A percentile compares a stretch with the other conserved stretches of the same genome.
These are phyloP conservation scores for Paramormyrops hopkinsi DNA, from an alignment of 2,797 vertebrate species.

Conservation along the genomic window DNA sequence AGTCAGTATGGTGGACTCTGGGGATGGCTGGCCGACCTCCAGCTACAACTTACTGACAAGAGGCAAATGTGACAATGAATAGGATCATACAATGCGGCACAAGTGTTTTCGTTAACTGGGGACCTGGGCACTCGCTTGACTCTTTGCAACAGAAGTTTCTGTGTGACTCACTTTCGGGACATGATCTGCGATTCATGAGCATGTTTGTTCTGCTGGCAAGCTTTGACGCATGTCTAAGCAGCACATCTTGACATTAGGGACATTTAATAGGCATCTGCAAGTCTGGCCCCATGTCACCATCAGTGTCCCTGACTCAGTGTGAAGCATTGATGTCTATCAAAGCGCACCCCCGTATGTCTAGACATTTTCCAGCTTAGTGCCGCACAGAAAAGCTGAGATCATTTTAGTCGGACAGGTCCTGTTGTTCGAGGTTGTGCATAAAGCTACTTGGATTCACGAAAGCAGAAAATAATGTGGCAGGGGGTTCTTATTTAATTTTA, in stretches of 20 bases:
- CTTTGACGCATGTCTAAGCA: not conserved
- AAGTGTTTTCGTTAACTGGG: not conserved
- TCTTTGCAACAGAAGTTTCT: not conserved
- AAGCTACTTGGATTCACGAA: not conserved
- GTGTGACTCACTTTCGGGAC: not conserved
- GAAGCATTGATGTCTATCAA: not conserved
- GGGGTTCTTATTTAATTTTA: not conserved
- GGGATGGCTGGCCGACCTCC: not conserved
- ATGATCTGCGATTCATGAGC: not conserved
- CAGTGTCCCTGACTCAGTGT: not conserved
- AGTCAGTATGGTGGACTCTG: not conserved
- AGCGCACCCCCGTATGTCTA: not conserved
- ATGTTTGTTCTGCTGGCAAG: not conserved
- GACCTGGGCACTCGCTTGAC: not conserved
- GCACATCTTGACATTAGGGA: constrained; percentile 2
- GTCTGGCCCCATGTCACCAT: not conserved
- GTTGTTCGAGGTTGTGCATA: not conserved
- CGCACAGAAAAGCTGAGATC: not conserved
- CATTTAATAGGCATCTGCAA: not conserved
- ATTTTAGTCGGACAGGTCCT: not conserved
- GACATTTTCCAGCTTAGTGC: not conserved
- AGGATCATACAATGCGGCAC: not conserved
- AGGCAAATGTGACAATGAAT: not conserved
- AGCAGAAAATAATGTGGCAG: not conserved
- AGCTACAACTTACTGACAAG: not conserved